phyloP scores from a whole-genome alignment of 2,113 vertebrate genomes.

The Pristiophorus japonicus region DNA sequence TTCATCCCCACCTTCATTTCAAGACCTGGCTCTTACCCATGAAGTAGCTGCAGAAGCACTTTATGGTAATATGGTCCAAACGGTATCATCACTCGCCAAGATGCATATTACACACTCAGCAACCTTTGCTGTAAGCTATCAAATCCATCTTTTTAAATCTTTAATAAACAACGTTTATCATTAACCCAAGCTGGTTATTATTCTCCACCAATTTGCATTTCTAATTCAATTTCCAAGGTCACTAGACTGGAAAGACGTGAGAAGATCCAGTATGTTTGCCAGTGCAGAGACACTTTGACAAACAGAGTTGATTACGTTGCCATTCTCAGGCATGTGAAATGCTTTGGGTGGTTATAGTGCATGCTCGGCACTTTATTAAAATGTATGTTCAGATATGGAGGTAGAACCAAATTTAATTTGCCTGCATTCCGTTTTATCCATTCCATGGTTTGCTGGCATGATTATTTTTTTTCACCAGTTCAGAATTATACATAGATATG shows the following conservation, averaged over 20 bases:
- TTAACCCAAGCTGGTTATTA: not conserved
- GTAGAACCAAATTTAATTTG: not conserved
- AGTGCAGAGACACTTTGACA: not conserved
- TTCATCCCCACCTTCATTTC: not conserved
- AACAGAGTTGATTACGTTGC: not conserved
- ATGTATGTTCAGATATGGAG: not conserved
- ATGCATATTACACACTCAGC: not conserved
- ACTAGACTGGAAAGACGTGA: not conserved
- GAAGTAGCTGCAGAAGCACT: not conserved
- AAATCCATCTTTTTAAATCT: not conserved
- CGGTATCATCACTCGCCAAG: not conserved
- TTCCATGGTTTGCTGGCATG: not conserved
- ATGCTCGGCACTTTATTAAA: not conserved
- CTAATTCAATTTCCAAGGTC: not conserved
- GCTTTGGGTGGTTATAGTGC: not conserved
- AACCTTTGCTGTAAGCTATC: not conserved
- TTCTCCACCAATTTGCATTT: not conserved
- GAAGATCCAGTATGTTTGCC: not conserved
- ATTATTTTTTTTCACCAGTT: not conserved
- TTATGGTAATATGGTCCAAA: not conserved
- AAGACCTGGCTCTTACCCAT: not conserved
- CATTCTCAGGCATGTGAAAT: not conserved
- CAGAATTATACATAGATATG: not conserved
- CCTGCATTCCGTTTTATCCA: not conserved
- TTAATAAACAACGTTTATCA: not conserved